phyloP scores from a whole-genome alignment of 2,888 invertebrate genomes.

The Mythimna lalbum region DNA sequence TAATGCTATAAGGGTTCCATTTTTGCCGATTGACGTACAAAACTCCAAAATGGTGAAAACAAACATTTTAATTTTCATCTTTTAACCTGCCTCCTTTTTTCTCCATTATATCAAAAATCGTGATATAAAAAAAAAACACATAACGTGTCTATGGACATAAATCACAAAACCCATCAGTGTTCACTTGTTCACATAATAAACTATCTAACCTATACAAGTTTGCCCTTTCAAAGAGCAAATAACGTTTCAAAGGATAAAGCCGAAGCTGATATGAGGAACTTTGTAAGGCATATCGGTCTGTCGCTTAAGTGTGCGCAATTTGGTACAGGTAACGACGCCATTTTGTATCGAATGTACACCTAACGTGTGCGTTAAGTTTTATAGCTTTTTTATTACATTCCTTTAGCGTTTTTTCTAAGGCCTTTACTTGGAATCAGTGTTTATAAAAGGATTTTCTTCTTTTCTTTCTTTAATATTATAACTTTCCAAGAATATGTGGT shows the following conservation, averaged over 20 bases:
- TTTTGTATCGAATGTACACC: constrained; percentile 69
- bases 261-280: constrained; percentile 55
- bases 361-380: constrained; percentile 67
- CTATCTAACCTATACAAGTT: constrained; percentile 38
- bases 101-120: neutral
- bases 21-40: too few species aligned
- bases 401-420: constrained; percentile 57
- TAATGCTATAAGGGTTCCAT: too few species aligned
- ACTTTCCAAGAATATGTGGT: constrained; percentile 42
- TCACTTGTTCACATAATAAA: constrained; percentile 25
- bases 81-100: neutral
- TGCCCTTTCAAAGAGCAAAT: constrained; percentile 33
- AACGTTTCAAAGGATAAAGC: constrained; percentile 49
- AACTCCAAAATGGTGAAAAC: too few species aligned
- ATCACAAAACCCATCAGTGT: constrained; percentile 34
- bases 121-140: neutral
- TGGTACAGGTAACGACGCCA: constrained; percentile 72
- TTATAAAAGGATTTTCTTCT: constrained; percentile 7
- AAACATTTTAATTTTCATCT: too few species aligned
- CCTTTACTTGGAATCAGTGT: constrained; percentile 67
- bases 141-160: constrained; percentile 4
- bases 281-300: constrained; percentile 53
- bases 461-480: constrained; percentile 41
- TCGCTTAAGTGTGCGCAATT: constrained; percentile 69
- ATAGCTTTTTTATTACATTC: constrained; percentile 67